Evolutionary conservation across 2,113 vertebrate species (phyloP), one percentile per base, ranked within the genome.

Genomic region (Asarcornis scutulata): DNA sequence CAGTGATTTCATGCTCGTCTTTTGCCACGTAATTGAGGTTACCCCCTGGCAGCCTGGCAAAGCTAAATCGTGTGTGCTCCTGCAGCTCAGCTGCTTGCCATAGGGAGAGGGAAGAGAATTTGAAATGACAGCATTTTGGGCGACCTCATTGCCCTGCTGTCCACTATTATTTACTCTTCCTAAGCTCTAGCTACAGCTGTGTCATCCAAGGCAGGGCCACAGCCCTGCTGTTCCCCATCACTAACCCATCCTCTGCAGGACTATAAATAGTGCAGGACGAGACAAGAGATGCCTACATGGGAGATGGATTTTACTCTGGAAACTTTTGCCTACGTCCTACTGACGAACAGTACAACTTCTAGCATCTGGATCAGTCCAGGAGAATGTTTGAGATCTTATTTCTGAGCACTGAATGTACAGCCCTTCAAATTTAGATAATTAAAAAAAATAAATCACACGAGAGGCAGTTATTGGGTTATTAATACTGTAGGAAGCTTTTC

Each of bases 401-500:
- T 78, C 23, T 78, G 21, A 79, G 55, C 44, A 62, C 14, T 6
- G 48, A 81, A 71, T 11, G 83, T 1, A 74, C 13, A 66, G 16
- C 10, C 62, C 34, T 50, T 46, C 76, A 46, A 52, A 77, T 80
- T 58, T 36, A 64, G 29, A 63, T 53, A 1, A 86, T 63, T 90
- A 38, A 66, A 60, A 82, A 46, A 27, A 46, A 46, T 13, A 27
- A 46, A 44, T 71, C 38, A 50, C 6, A n/a, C 1, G 0, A 32
- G 64, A 55, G 13, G 26, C 31, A 83, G 40, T 80, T 55, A 82
- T 48, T 71, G 17, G 48, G 78, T 78, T 83, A 91, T 69, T 76
- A 91, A 90, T 34, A 25, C 34, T 59, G 76, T 11, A 75, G 73
- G 85, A 97, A 92, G 82, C 66, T 79, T 93, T 89, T 82, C 22